Percentiles rank a stretch among this genome's conserved stretches.
These are phyloP conservation scores for Aviceda subcristata DNA, from an alignment of 2,113 vertebrate genomes.

Conservation along the genomic window DNA sequence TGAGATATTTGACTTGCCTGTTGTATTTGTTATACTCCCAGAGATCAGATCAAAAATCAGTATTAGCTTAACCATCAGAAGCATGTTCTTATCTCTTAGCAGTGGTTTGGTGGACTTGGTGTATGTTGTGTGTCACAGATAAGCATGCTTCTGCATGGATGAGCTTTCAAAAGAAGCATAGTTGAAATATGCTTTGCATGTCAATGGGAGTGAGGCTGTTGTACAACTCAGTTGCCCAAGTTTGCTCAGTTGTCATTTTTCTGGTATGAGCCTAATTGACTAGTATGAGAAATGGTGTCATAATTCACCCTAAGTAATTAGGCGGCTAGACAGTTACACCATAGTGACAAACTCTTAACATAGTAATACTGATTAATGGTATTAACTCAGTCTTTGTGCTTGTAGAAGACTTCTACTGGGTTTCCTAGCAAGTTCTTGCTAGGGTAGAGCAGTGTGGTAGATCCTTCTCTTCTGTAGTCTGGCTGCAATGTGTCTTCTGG, in stretches of 20 bases:
- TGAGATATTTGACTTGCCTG: background rate
- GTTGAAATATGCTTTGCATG: background rate
- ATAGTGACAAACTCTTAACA: background rate
- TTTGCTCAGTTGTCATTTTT: background rate
- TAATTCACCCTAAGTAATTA: background rate
- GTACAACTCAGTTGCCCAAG: background rate
- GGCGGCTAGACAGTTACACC: background rate
- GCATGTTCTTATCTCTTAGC: background rate
- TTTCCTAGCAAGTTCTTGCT: background rate
- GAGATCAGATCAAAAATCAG: background rate
- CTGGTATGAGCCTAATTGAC: background rate
- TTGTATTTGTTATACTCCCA: background rate
- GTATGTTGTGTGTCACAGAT: background rate
- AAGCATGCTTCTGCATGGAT: background rate
- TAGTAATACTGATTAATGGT: background rate
- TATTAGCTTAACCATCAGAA: background rate
- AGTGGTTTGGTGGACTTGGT: background rate
- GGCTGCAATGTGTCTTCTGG: background rate
- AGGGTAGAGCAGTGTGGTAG: background rate
- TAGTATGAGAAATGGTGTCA: background rate
- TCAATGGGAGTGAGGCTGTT: background rate
- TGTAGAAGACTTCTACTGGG: background rate
- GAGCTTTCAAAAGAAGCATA: background rate
- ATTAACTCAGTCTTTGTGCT: background rate
- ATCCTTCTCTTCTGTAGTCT: background rate